Base-by-base conservation (phyloP, 2,888 invertebrate species). In the Stegana nigrithorax region DNA sequence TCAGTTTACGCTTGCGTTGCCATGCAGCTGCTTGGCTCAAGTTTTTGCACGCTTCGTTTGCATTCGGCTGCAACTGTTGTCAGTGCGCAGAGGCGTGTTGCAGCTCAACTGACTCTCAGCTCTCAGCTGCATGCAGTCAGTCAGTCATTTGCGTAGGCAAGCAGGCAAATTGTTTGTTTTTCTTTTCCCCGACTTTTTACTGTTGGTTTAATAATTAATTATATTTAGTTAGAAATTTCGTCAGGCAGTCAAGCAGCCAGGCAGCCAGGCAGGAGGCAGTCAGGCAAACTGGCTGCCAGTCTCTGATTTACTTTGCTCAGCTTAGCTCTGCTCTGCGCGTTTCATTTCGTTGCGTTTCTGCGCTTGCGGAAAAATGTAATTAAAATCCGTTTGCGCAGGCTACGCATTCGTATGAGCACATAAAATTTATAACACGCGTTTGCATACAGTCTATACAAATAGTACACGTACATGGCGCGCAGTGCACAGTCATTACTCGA, bases 141-240 rank as follows among this genome's bases (percentile, higher is more conserved):
- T 21, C 50, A 26, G n/a, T n/a, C 77, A 77, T 75, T 75, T 75
- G 75, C 79, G 75, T 75, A 75, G 75, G 75, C 79, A 77, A 77
- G 77, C 76, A 4, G 23, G 12, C 14, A 36, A 47, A 47, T 25
- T 55, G 23, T 47, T 8, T 17, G 3, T 21, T 45, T 23, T 23
- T 55, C 19, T 53, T 32, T 19, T 32, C 32, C 32, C 32, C 32
- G 19, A 53, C 29, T 53, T 55, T 55, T 55, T 58, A 58, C 36
- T 69, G 69, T 62, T 65, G 58, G 51, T 68, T 70, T 67, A 77
- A 75, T 75, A 75, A 75, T 75, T 75, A 75, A 75, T 75, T 75
- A 75, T 79, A 77, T 78, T 75, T 79, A 67, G 77, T 71, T 74
- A 67, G 72, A 67, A 72, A 61, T 70, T 73, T 55, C 53, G 62